These are phyloP conservation scores for Pseudomyrmex concolor DNA, from an alignment of 1,140 invertebrate species.

Conservation along the genomic window DNA sequence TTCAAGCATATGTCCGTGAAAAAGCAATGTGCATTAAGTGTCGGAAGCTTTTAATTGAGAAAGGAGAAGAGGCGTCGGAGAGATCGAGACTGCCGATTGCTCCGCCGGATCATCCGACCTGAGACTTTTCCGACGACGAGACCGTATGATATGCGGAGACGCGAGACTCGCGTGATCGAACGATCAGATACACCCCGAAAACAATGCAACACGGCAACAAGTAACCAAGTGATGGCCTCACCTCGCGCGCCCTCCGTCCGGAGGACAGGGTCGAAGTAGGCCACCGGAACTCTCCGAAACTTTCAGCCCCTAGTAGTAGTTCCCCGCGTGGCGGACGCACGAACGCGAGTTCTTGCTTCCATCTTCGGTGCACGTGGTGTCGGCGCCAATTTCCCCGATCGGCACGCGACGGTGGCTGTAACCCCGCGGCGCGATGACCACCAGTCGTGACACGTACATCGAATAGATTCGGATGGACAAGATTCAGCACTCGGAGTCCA, in stretches of 20 bases:
- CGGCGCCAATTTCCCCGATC: constrained; percentile 53
- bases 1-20: no score
- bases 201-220: constrained; percentile 56
- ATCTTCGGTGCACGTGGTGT: constrained; percentile 53
- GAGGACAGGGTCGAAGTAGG: constrained; percentile 63
- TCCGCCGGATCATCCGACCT: no score
- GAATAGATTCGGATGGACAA: neutral
- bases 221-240: constrained; percentile 57
- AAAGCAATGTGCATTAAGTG: neutral
- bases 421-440: constrained; percentile 22
- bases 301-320: constrained; percentile 58
- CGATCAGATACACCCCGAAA: constrained; percentile 8
- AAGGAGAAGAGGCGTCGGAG: neutral
- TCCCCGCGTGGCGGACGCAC: constrained; percentile 51
- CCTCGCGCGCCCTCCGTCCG: constrained; percentile 62
- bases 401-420: constrained; percentile 23
- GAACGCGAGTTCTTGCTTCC: constrained; percentile 55
- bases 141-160: neutral
- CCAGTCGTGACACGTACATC: constrained; percentile 21
- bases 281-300: constrained; percentile 64
- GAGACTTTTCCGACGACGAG: neutral
- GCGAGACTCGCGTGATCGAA: constrained; percentile 5
- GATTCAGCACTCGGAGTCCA: neutral
- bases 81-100: no score
- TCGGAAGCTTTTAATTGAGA: neutral